Evolutionary conservation across 1,140 invertebrate genomes (phyloP).

Genomic region (Hylaeus volcanicus): DNA sequence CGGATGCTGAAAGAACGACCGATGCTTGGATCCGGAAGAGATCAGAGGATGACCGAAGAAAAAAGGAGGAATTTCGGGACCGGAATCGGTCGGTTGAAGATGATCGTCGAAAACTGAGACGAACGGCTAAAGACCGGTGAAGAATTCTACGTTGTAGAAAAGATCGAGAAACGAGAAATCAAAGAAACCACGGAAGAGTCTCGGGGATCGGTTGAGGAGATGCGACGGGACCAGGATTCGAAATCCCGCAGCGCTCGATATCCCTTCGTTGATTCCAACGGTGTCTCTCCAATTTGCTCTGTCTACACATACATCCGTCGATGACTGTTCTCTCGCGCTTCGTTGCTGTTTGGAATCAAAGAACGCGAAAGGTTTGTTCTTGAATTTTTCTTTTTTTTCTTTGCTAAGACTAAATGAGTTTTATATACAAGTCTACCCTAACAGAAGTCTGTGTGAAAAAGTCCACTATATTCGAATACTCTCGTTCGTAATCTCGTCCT

Average conservation of each 20-base stretch:
- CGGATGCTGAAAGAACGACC: too few species aligned
- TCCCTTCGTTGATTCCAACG: too few species aligned
- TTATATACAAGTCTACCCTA: slow-evolving; percentile 3
- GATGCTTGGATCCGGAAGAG: not conserved
- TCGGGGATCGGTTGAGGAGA: too few species aligned
- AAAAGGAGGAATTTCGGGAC: too few species aligned
- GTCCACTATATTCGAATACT: not conserved
- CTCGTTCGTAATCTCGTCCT: not conserved
- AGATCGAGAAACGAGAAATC: not conserved
- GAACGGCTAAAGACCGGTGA: too few species aligned
- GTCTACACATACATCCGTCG: too few species aligned
- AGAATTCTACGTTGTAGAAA: not conserved
- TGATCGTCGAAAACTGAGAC: too few species aligned
- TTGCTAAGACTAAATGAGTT: slow-evolving; percentile 10
- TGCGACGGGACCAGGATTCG: slow-evolving; percentile 31
- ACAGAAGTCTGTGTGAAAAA: not conserved
- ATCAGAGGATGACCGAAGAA: not conserved
- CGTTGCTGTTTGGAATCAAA: not conserved
- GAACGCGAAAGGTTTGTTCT: not conserved
- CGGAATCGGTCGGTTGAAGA: too few species aligned
- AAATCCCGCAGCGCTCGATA: not conserved
- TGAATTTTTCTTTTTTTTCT: not conserved
- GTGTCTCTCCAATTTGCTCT: not conserved
- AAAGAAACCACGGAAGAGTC: not conserved
- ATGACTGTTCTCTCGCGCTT: too few species aligned